phyloP scores from a whole-genome alignment of 2,113 vertebrate species.

The Cromileptes altivelis region DNA sequence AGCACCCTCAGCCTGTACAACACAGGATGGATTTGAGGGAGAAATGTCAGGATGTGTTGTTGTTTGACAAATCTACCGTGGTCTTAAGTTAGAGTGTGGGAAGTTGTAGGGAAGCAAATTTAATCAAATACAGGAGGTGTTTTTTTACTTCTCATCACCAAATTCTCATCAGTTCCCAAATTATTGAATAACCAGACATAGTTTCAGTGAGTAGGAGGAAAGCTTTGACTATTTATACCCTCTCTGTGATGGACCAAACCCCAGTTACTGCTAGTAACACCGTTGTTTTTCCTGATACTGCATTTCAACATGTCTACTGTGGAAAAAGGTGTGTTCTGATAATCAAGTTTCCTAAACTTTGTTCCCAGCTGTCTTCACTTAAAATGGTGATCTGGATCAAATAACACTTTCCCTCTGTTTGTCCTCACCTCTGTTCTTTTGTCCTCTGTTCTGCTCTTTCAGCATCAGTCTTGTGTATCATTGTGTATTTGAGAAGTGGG shows the following conservation, averaged over 20 bases:
- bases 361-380: neutral
- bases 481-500: neutral
- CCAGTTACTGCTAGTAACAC: neutral
- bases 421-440: neutral
- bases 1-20: neutral
- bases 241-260: neutral
- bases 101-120: neutral
- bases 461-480: neutral
- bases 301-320: neutral
- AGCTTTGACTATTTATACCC: neutral
- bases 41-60: neutral
- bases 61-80: neutral
- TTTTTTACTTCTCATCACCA: neutral
- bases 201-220: neutral
- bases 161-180: neutral
- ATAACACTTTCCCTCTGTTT: neutral
- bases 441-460: no score
- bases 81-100: neutral
- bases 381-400: neutral
- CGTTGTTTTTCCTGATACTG: neutral
- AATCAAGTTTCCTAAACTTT: neutral
- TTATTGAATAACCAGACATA: neutral
- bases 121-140: neutral
- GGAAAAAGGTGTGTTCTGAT: neutral
- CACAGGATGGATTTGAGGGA: constrained; percentile 7